Conservation (phyloP, 2,113 vertebrate species). For the Corythaeola cristata region DNA sequence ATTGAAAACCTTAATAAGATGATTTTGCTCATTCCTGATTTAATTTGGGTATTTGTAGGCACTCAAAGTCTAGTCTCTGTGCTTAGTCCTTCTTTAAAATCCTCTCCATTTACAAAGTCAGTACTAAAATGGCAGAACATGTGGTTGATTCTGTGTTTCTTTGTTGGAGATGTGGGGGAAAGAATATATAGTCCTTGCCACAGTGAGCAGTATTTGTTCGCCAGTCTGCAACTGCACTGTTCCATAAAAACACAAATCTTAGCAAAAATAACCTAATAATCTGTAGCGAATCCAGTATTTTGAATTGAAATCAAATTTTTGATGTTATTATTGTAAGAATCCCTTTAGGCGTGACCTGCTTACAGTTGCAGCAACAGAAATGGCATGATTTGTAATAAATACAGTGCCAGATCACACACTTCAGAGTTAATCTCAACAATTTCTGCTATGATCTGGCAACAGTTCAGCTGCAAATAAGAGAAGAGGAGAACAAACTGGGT, state of each 20-base stretch:
- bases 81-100: not conserved
- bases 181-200: not conserved
- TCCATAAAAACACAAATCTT: not conserved
- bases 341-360: not conserved
- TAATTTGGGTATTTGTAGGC: not conserved
- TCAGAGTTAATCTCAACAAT: not conserved
- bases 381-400: not conserved
- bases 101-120: not conserved
- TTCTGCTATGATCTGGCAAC: not conserved
- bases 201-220: not conserved
- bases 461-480: not conserved
- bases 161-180: not conserved
- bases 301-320: not conserved
- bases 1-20: not conserved
- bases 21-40: not conserved
- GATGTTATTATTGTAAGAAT: not conserved
- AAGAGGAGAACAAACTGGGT: not conserved
- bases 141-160: not conserved
- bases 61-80: not conserved
- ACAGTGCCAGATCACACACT: not conserved
- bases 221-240: not conserved
- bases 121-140: not conserved
- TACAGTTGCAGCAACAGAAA: not conserved
- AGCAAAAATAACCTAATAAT: slow-evolving; percentile 8
- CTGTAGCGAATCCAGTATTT: not conserved